Conservation (phyloP, 2,113 vertebrate species). For the Ovibos moschatus region DNA sequence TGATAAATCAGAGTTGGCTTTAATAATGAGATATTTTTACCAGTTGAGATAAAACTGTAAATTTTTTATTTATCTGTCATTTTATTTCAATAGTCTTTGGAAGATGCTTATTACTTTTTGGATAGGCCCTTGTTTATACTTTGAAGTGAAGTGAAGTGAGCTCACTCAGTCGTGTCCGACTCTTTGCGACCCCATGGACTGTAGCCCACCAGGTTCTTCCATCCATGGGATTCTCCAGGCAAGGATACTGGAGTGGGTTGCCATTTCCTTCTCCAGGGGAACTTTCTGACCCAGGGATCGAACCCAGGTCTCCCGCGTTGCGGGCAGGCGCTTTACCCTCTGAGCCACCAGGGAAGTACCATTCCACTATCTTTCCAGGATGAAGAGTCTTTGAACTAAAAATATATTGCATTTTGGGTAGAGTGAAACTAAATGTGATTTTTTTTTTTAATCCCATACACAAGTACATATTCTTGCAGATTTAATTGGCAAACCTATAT, state of each 20-base stretch:
- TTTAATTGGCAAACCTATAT: slow-evolving; percentile 47
- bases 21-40: slow-evolving; percentile 37
- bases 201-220: too few species aligned
- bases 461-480: neutral
- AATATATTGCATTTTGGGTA: slow-evolving; percentile 32
- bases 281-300: too few species aligned
- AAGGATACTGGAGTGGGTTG: too few species aligned
- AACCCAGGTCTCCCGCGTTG: too few species aligned
- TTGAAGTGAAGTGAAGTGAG: neutral
- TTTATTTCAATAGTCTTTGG: slow-evolving; percentile 30
- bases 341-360: neutral
- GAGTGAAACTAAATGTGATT: neutral
- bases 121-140: neutral
- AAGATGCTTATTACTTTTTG: neutral
- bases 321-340: too few species aligned
- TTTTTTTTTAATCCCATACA: neutral
- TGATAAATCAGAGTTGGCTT: slow-evolving; percentile 41
- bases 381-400: slow-evolving; percentile 34
- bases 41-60: neutral
- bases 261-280: too few species aligned
- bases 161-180: too few species aligned
- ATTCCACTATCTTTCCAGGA: neutral
- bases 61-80: neutral
- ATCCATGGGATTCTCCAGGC: too few species aligned
- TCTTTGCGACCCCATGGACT: too few species aligned